Base-by-base conservation (phyloP, 2,113 vertebrate genomes). In the Epinephelus cyanopodus region DNA sequence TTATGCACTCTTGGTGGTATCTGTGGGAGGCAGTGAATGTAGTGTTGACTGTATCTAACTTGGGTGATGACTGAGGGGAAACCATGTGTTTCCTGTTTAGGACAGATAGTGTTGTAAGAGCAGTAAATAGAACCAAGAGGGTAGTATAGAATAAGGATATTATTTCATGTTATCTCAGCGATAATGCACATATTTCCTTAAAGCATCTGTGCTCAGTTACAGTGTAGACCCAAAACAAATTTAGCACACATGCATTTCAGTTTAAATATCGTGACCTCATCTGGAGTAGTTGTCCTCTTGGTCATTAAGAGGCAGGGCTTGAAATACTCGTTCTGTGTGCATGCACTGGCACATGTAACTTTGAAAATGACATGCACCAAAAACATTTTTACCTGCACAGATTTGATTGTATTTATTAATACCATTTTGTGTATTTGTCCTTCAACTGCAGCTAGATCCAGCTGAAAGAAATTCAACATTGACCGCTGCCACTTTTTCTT, bases 1-100 rank as follows among this genome's bases (percentile, higher is more conserved):
- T 76, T 10, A 60, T 86, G 63, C 77, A 75, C 18, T 74, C 53
- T 68, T 18, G 42, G 45, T 64, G 45, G 50, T 53, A 12, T 74
- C 83, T 64, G 29, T 63, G 27, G 69, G 67, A 79, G 9, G 18
- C 68, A 53, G 60, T 74, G 48, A 64, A 69, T 50, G 73, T 19
- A 18, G 50, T 72, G 21, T 82, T 68, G 17, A n/a, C 53, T 47
- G 48, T 29, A 14, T 70, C 21, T 13, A 64, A 52, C 6, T 27
- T 14, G 61, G 37, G n/a, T 11, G 15, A 52, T 27, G 37, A 82
- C 53, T 52, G 25, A 58, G 47, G 4, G 63, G 39, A 23, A 50
- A 25, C 47, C n/a, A n/a, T 33, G 27, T 67, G 57, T 63, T 64
- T 64, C 37, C 58, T 71, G 65, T 63, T 71, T 45, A 13, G 8